These are phyloP conservation scores for Aramus guarauna DNA, from an alignment of 2,113 vertebrate species.

Conservation along the genomic window DNA sequence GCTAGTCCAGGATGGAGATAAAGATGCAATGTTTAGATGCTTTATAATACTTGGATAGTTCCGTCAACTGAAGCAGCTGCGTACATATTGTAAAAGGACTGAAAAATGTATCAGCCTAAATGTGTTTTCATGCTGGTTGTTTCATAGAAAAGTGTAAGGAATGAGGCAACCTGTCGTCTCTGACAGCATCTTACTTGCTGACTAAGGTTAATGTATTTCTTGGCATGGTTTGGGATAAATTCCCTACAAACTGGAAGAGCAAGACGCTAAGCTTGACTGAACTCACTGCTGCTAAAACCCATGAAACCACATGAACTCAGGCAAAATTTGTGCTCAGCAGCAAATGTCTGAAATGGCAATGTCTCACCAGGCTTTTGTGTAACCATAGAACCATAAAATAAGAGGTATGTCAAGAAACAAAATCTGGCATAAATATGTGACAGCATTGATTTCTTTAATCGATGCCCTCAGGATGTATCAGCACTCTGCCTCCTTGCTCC, in stretches of 20 bases:
- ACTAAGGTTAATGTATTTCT: slow-evolving; percentile 2
- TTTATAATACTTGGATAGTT: slow-evolving; percentile 31
- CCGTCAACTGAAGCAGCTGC: slow-evolving; percentile 25
- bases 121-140: slow-evolving; percentile 16
- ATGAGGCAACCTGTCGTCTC: neutral
- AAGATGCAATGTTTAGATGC: slow-evolving; percentile 15
- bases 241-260: neutral
- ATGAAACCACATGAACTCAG: neutral
- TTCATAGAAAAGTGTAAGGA: neutral
- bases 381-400: neutral
- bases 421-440: slow-evolving; percentile 9
- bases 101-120: slow-evolving; percentile 34
- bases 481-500: neutral
- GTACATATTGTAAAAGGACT: slow-evolving; percentile 5
- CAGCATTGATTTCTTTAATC: slow-evolving; percentile 14
- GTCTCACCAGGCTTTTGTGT: neutral
- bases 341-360: neutral
- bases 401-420: slow-evolving; percentile 1
- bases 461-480: slow-evolving; percentile 24
- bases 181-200: neutral
- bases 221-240: slow-evolving; percentile 21
- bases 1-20: slow-evolving; percentile 21
- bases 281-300: neutral
- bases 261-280: neutral
- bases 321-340: neutral